These are phyloP conservation scores for Hymenochirus boettgeri DNA, from an alignment of 2,113 vertebrate species.

Conservation along the genomic window DNA sequence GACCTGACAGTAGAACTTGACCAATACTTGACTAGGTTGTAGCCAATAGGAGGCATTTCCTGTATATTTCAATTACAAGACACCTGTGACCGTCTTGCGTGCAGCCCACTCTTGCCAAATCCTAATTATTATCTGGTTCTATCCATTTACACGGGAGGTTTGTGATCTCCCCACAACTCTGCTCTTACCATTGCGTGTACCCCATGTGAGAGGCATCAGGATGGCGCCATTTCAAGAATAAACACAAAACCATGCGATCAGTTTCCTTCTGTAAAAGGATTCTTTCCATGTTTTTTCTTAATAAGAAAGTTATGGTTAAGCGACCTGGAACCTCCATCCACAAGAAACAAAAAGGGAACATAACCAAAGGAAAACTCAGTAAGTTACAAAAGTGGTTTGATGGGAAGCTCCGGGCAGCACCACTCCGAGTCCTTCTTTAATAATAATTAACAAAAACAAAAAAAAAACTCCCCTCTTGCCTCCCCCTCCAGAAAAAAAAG, in stretches of 20 bases:
- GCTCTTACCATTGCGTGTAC: not conserved
- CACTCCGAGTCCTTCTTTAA: not conserved
- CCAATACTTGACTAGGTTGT: no score
- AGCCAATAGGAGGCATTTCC: no score
- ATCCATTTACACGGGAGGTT: no score
- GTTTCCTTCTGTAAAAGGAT: constrained; percentile 15
- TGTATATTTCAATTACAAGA: no score
- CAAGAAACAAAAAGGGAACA: constrained; percentile 27
- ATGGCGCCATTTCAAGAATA: not conserved
- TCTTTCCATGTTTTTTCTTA: constrained; percentile 28
- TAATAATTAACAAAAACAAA: no score
- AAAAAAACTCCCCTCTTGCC: constrained; percentile 6
- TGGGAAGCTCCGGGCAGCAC: constrained; percentile 1
- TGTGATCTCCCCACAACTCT: no score
- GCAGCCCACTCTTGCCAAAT: no score
- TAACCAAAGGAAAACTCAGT: constrained; percentile 19
- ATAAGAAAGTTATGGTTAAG: constrained; percentile 35
- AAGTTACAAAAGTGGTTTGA: constrained; percentile 32
- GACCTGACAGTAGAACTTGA: no score
- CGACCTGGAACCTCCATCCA: constrained; percentile 17
- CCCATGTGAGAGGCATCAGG: not conserved
- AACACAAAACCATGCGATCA: not conserved
- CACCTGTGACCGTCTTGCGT: no score
- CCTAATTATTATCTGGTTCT: no score
- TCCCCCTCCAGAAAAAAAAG: constrained; percentile 10